Evolutionary conservation across 2,888 invertebrate genomes (phyloP).

Genomic region (Meiosimyza decipiens): DNA sequence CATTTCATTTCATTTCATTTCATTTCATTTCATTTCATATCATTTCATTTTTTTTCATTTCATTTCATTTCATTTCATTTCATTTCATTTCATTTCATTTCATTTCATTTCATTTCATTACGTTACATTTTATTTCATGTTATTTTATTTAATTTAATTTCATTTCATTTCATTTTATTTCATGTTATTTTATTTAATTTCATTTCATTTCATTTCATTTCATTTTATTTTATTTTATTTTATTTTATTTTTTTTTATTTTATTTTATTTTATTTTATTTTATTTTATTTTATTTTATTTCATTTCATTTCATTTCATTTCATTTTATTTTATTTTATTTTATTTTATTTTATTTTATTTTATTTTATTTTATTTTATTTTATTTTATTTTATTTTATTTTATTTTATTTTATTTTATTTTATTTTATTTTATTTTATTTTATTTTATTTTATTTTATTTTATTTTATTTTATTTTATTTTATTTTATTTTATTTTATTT

Average conservation of each 20-base stretch:
- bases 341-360: constrained; percentile 11
- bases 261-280: constrained; percentile 22
- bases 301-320: too few relatives aligned
- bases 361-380: constrained; percentile 23
- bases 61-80: constrained; percentile 34
- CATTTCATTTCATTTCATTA: constrained; percentile 23
- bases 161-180: constrained; percentile 14
- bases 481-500: constrained; percentile 23
- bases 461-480: constrained; percentile 34
- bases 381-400: constrained; percentile 27
- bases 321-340: constrained; percentile 34
- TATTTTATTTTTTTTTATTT: constrained; percentile 19
- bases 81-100: constrained; percentile 8
- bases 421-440: constrained; percentile 16
- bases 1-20: constrained; percentile 34
- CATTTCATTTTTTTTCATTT: constrained; percentile 24
- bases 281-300: too few relatives aligned
- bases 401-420: constrained; percentile 32
- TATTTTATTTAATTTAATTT: constrained; percentile 32
- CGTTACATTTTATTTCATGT: constrained; percentile 30
- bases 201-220: too few relatives aligned
- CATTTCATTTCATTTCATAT: constrained; percentile 2
- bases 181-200: constrained; percentile 13
- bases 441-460: constrained; percentile 16
- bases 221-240: constrained; percentile 34